A percentile compares a stretch with the other conserved stretches of the same genome.
Evolutionary conservation across 2,888 invertebrate species (phyloP).

Genomic region (Melanostoma mellinum): DNA sequence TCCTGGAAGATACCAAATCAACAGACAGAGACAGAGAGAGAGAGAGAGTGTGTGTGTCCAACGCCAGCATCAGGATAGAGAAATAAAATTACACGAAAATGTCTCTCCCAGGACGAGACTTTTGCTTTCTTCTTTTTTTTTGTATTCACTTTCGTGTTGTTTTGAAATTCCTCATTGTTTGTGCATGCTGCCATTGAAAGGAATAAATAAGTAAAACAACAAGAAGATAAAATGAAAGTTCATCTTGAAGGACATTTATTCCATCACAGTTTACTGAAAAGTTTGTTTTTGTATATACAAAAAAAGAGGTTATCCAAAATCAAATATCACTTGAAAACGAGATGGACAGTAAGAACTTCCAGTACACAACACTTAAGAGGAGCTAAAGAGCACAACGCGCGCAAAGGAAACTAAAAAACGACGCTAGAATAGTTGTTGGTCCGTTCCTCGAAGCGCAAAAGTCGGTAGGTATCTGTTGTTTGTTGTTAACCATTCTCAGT

Average conservation of each 20-base stretch:
- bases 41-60: not conserved
- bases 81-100: slow-evolving; percentile 20
- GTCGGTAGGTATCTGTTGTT: slow-evolving; percentile 17
- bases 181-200: not conserved
- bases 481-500: not conserved
- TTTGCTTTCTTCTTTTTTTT: not conserved
- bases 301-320: slow-evolving; percentile 22
- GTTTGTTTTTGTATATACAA: not conserved
- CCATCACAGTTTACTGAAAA: not conserved
- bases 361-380: slow-evolving; percentile 49
- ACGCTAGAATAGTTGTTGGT: slow-evolving; percentile 53
- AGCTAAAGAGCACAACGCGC: slow-evolving; percentile 27
- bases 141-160: slow-evolving; percentile 7
- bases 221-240: slow-evolving; percentile 22
- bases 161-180: slow-evolving; percentile 41
- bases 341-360: slow-evolving; percentile 18
- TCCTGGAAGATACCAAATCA: not conserved
- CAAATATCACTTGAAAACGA: slow-evolving; percentile 31
- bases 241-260: slow-evolving; percentile 28
- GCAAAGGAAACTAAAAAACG: slow-evolving; percentile 36
- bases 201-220: not conserved
- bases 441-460: not conserved
- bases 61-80: not conserved
- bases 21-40: slow-evolving; percentile 3
- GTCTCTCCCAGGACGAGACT: slow-evolving; percentile 11